Percentiles rank a stretch among this genome's conserved stretches.
These are phyloP conservation scores for Epiblema foenella DNA, from an alignment of 2,888 invertebrate genomes.

Conservation along the genomic window DNA sequence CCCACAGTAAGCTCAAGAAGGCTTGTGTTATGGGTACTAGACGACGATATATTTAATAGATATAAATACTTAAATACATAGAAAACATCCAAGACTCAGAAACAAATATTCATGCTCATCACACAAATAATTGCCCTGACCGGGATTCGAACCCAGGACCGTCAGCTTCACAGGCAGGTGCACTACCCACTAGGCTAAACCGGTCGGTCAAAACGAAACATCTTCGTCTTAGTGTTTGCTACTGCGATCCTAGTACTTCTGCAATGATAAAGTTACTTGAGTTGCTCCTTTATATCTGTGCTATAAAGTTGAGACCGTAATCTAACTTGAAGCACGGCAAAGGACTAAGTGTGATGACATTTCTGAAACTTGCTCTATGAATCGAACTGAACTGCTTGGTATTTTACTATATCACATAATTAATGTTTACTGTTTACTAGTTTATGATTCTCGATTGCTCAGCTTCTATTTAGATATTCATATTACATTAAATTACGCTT, in stretches of 20 bases:
- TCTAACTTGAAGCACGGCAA: constrained; percentile 34
- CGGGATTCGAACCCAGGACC: no score
- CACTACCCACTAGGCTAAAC: no score
- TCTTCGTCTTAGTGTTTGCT: neutral
- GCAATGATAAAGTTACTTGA: neutral
- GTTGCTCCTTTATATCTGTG: constrained; percentile 1
- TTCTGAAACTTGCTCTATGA: constrained; percentile 34
- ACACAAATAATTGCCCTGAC: no score
- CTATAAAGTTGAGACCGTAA: constrained; percentile 22
- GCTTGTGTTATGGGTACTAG: no score
- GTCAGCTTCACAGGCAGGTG: no score
- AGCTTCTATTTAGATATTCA: neutral
- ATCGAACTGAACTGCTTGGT: constrained; percentile 19
- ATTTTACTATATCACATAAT: neutral
- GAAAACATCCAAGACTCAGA: no score
- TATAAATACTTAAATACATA: no score
- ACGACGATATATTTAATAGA: no score
- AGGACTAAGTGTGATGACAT: constrained; percentile 41
- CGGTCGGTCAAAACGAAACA: no score
- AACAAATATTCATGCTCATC: no score
- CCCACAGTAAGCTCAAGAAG: no score
- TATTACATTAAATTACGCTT: no score
- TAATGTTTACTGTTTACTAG: neutral
- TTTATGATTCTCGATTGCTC: neutral
- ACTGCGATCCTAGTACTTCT: neutral